Evolutionary conservation across 2,888 invertebrate genomes (phyloP).

Genomic region (Alentia gelatinosa): DNA sequence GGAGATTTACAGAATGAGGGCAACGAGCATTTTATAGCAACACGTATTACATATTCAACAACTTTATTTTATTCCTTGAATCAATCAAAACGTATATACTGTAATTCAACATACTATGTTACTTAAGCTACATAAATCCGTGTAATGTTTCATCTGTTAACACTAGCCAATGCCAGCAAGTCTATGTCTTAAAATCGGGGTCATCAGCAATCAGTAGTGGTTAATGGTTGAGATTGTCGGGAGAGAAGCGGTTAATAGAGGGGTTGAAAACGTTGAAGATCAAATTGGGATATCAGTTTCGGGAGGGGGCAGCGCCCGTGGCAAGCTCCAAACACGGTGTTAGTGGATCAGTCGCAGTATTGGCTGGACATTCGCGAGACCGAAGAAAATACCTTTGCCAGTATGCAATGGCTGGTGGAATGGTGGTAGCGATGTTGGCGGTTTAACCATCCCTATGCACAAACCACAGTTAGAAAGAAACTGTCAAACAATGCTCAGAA

Average conservation of each 20-base stretch:
- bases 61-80: neutral
- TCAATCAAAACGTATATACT: neutral
- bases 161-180: conserved; percentile 40
- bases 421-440: conserved; percentile 39
- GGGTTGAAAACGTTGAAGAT: neutral
- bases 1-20: neutral
- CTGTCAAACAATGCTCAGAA: conserved; percentile 34
- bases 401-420: conserved; percentile 50
- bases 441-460: conserved; percentile 28
- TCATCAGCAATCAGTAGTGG: conserved; percentile 13
- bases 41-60: neutral
- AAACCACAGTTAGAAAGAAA: conserved; percentile 54
- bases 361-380: conserved; percentile 54
- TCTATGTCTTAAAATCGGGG: neutral
- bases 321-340: neutral
- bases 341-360: conserved; percentile 35
- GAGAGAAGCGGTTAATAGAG: neutral
- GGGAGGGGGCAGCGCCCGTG: neutral
- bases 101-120: neutral
- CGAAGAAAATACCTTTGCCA: conserved; percentile 53
- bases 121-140: neutral
- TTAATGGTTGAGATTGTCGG: neutral
- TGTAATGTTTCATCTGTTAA: conserved; percentile 23
- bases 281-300: neutral
- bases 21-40: neutral